phyloP scores from a whole-genome alignment of 1,140 invertebrate species.

The Drosophila gunungcola region DNA sequence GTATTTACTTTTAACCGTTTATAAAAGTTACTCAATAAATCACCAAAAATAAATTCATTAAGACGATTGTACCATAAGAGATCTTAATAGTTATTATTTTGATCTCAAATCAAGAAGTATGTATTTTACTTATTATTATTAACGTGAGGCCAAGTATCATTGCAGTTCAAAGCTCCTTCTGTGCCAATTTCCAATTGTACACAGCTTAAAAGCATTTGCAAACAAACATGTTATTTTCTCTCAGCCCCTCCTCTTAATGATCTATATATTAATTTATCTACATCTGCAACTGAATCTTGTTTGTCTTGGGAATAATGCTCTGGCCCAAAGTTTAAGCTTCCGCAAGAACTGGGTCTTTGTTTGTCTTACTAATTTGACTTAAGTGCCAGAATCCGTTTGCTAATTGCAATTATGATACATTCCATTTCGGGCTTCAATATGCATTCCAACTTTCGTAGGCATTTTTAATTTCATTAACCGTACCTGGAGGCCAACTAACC shows the following conservation, averaged over 20 bases:
- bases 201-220: conserved; percentile 24
- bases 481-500: neutral
- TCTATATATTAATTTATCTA: conserved; percentile 40
- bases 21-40: too few species aligned
- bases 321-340: neutral
- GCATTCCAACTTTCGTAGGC: neutral
- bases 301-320: conserved; percentile 26
- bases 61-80: too few species aligned
- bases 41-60: too few species aligned
- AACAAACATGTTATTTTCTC: neutral
- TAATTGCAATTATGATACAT: conserved; percentile 47
- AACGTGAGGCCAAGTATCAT: too few species aligned
- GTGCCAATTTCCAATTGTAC: conserved; percentile 19
- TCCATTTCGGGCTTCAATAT: neutral
- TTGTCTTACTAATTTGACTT: conserved; percentile 60
- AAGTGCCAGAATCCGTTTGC: conserved; percentile 28
- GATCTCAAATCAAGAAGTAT: too few species aligned
- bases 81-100: too few species aligned
- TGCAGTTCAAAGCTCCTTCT: conserved; percentile 10
- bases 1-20: too few species aligned
- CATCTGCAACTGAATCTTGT: conserved; percentile 6
- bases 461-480: conserved; percentile 9
- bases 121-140: too few species aligned
- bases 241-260: conserved; percentile 3
- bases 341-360: conserved; percentile 14